Conservation (phyloP, 2,888 invertebrate species). For the Proisotoma minuta region DNA sequence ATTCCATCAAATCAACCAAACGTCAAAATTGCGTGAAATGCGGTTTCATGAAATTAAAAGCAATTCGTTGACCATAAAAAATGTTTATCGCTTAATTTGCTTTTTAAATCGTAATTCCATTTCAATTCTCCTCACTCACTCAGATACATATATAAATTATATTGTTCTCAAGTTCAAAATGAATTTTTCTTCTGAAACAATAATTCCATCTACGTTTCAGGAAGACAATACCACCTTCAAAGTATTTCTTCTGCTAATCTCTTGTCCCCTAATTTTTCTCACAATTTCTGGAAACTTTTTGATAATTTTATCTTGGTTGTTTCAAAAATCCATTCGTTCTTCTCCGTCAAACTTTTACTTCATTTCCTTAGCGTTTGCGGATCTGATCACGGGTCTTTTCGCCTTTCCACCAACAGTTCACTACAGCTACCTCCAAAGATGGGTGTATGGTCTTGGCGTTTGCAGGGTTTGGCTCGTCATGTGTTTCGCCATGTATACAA, state of each 20-base stretch:
- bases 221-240: too few species aligned
- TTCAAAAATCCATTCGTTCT: conserved; percentile 1
- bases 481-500: not conserved
- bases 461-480: not conserved
- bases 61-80: too few species aligned
- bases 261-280: not conserved
- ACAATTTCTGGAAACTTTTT: not conserved
- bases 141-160: too few species aligned
- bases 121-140: too few species aligned
- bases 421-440: not conserved
- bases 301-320: not conserved
- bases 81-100: too few species aligned
- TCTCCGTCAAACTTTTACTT: conserved; percentile 3
- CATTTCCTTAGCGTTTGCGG: not conserved
- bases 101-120: too few species aligned
- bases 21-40: too few species aligned
- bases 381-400: not conserved
- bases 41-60: too few species aligned
- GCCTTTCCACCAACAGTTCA: not conserved
- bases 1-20: too few species aligned
- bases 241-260: not conserved
- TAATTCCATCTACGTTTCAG: too few species aligned
- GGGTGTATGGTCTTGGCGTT: not conserved
- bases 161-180: too few species aligned
- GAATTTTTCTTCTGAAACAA: too few species aligned